Percentiles rank a stretch among this genome's conserved stretches.
Conservation (phyloP, 2,797 vertebrate species). For the Anabas testudineus region DNA sequence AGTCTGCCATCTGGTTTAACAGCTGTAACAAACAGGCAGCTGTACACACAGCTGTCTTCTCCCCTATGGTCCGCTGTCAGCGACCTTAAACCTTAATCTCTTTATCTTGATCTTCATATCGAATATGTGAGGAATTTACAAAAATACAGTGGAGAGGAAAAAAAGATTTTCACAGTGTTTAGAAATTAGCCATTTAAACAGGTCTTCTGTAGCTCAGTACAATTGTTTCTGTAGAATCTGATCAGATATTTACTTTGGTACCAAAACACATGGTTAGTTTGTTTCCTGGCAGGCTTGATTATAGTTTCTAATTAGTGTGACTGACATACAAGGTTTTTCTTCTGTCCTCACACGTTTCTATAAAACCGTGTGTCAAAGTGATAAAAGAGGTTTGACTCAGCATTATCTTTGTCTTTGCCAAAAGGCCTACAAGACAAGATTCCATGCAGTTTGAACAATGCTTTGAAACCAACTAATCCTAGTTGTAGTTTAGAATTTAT, state of each 20-base stretch:
- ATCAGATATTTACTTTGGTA: neutral
- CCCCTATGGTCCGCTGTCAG: conserved; percentile 30
- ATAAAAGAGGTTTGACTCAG: conserved; percentile 72
- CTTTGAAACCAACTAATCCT: conserved; percentile 65
- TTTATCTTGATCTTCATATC: conserved; percentile 6
- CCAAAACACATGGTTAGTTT: neutral
- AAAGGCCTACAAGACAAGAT: conserved; percentile 63
- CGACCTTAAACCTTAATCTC: conserved; percentile 53
- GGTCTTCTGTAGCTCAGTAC: neutral
- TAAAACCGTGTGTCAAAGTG: conserved; percentile 32
- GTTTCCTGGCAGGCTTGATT: neutral
- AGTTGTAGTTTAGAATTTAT: conserved; percentile 41
- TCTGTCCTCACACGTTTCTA: conserved; percentile 24
- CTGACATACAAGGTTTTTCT: conserved; percentile 5
- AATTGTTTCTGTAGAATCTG: conserved; percentile 12
- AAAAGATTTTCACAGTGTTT: conserved; percentile 9
- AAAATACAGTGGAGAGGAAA: conserved; percentile 9
- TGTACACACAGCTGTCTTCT: conserved; percentile 48
- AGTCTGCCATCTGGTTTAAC: conserved; percentile 66
- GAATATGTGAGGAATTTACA: conserved; percentile 8
- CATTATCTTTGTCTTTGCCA: conserved; percentile 70
- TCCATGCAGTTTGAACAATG: conserved; percentile 79
- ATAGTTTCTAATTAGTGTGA: neutral
- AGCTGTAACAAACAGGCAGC: conserved; percentile 62
- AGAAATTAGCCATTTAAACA: neutral